phyloP scores from a whole-genome alignment of 2,888 invertebrate species.

The Acrobasis repandana region DNA sequence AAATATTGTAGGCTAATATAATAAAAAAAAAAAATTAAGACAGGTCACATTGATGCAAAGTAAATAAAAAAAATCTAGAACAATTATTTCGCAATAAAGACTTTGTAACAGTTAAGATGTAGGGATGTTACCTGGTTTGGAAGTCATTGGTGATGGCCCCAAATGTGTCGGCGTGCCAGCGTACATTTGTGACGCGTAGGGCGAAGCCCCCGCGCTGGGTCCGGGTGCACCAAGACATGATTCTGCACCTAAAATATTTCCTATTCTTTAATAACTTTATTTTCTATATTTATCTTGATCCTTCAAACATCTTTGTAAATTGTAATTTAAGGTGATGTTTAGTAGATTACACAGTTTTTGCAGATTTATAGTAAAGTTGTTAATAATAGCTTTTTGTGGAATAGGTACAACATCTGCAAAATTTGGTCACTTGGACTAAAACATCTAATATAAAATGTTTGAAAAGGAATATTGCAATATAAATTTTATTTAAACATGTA shows the following conservation, averaged over 20 bases:
- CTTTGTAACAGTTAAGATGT: background rate
- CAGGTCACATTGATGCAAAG: too few relatives aligned
- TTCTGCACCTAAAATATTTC: slow-evolving; percentile 40
- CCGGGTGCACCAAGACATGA: slow-evolving; percentile 43
- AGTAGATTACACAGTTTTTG: too few relatives aligned
- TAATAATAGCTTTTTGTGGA: too few relatives aligned
- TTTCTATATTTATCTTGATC: background rate
- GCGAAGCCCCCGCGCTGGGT: slow-evolving; percentile 44
- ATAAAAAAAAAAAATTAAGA: too few relatives aligned
- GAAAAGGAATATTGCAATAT: slow-evolving; percentile 17
- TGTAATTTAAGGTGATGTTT: too few relatives aligned
- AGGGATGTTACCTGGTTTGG: slow-evolving; percentile 61
- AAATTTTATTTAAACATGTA: background rate
- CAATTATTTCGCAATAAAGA: too few relatives aligned
- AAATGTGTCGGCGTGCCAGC: slow-evolving; percentile 85
- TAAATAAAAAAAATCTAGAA: too few relatives aligned
- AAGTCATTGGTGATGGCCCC: slow-evolving; percentile 61
- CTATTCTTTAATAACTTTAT: background rate
- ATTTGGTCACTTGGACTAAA: too few relatives aligned
- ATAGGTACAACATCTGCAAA: too few relatives aligned
- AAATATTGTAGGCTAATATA: too few relatives aligned
- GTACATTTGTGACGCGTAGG: slow-evolving; percentile 84
- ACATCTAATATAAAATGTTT: background rate
- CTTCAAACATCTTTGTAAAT: too few relatives aligned
- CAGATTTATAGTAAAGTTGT: too few relatives aligned